These are phyloP conservation scores for Gymnothorax reevesii DNA, from an alignment of 2,797 vertebrate species.

Conservation along the genomic window DNA sequence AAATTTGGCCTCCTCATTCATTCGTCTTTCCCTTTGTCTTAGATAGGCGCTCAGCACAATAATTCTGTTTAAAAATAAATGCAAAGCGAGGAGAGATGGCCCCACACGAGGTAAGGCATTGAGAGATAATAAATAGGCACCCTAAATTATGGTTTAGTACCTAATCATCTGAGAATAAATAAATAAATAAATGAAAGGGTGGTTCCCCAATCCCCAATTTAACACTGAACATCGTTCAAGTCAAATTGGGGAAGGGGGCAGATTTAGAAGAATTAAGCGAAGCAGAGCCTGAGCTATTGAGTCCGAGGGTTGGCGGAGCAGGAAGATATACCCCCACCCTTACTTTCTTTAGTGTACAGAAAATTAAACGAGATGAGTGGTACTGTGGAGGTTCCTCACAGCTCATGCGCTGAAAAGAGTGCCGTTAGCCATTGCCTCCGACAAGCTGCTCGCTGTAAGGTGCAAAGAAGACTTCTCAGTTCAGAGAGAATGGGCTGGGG, in stretches of 20 bases:
- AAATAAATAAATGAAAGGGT: too few relatives aligned
- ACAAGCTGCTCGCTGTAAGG: background rate
- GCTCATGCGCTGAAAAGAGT: background rate
- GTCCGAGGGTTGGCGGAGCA: background rate
- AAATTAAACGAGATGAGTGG: background rate
- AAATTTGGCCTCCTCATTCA: conserved; percentile 19
- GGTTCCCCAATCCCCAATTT: background rate
- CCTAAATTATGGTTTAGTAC: background rate
- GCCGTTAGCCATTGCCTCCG: background rate
- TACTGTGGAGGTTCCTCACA: background rate
- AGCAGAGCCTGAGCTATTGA: conserved; percentile 35
- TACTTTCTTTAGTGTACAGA: background rate
- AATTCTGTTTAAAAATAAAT: conserved; percentile 29
- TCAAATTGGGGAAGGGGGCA: conserved; percentile 52
- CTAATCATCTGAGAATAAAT: background rate
- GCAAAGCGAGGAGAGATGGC: background rate
- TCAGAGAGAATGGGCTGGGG: background rate
- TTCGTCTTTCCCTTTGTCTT: conserved; percentile 11
- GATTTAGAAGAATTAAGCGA: conserved; percentile 45
- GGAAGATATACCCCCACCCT: background rate
- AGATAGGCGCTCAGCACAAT: conserved; percentile 21
- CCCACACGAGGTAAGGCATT: background rate
- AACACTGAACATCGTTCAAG: conserved; percentile 38
- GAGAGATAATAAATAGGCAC: background rate
- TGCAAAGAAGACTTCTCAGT: background rate